phyloP scores from a whole-genome alignment of 2,113 vertebrate genomes.

The Anarrhichthys ocellatus region DNA sequence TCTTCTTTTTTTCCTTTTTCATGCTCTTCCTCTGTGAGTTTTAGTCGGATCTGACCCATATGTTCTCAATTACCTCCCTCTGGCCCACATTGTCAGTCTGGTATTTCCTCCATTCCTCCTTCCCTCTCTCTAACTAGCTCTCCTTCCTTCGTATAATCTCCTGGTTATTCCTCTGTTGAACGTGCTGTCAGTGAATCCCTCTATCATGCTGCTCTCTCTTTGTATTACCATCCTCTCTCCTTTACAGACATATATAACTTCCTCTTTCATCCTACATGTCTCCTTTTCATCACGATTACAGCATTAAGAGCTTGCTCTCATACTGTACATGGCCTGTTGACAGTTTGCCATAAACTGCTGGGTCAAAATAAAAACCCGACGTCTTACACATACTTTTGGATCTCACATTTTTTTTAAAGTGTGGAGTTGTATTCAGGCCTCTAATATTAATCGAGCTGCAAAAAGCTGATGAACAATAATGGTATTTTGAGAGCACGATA shows the following conservation, averaged over 20 bases:
- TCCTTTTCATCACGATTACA: not conserved
- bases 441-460: not conserved
- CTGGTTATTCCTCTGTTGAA: constrained; percentile 30
- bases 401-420: not conserved
- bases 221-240: not conserved
- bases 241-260: not conserved
- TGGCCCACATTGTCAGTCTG: constrained; percentile 84
- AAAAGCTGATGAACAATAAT: not conserved
- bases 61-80: constrained; percentile 85
- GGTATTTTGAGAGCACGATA: not conserved
- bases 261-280: not conserved
- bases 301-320: not conserved
- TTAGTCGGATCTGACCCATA: constrained; percentile 76
- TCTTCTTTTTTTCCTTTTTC: constrained; percentile 26
- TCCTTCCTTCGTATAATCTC: constrained; percentile 44
- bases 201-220: constrained; percentile 6
- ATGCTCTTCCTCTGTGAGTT: constrained; percentile 38
- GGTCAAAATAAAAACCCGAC: not conserved
- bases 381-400: not conserved
- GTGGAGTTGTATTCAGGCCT: not conserved
- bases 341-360: constrained; percentile 3
- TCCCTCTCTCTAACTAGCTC: constrained; percentile 44
- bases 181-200: constrained; percentile 24
- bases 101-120: constrained; percentile 82
- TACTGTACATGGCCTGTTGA: not conserved